A percentile compares a stretch with the other conserved stretches of the same genome.
Conservation (phyloP, 2,797 vertebrate species). For the Vespertilio murinus region DNA sequence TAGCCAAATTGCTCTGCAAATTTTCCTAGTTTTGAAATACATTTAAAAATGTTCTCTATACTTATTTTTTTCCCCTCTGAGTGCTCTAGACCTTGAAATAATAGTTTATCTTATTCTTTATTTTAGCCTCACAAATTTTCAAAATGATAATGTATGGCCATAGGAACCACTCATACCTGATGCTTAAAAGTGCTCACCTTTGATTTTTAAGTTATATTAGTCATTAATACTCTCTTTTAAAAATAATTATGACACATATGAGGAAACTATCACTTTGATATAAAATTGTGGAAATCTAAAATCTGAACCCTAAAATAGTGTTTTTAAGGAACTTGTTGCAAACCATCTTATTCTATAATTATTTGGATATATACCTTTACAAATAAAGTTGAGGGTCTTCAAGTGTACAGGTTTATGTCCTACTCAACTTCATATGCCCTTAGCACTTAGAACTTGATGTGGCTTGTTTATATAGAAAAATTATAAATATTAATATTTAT, state of each 20-base stretch:
- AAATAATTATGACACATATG: background rate
- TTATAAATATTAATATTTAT: background rate
- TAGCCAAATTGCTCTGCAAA: background rate
- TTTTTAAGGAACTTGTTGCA: background rate
- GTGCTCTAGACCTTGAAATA: background rate
- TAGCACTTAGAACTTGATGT: background rate
- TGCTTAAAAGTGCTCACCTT: background rate
- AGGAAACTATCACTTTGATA: background rate
- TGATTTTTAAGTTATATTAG: background rate
- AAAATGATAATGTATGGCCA: background rate
- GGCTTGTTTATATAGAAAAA: background rate
- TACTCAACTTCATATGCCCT: background rate
- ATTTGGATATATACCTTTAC: background rate
- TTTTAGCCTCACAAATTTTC: background rate
- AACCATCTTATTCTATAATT: slow-evolving; percentile 8
- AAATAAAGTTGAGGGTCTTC: slow-evolving; percentile 3
- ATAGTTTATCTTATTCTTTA: background rate
- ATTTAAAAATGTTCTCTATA: background rate
- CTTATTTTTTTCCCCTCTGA: background rate
- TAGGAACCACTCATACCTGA: background rate
- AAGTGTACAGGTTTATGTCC: background rate
- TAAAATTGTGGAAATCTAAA: background rate
- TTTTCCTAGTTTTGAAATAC: background rate
- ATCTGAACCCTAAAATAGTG: background rate
- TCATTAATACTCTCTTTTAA: background rate